Conservation (phyloP, 2,113 vertebrate species). For the Helogale parvula region DNA sequence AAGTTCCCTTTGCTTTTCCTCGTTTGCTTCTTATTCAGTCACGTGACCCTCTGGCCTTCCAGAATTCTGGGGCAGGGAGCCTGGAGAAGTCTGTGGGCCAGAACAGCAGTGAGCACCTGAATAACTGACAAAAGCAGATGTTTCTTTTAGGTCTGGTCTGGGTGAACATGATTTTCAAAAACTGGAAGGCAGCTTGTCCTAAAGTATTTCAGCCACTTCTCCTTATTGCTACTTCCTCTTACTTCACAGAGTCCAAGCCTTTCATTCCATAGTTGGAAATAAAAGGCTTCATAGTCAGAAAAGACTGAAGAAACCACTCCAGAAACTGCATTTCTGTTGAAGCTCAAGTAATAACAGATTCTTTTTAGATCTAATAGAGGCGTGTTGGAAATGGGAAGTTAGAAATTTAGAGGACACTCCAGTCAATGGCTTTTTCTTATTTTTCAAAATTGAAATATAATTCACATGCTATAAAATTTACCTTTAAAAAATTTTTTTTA, state of each 20-base stretch:
- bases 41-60: neutral
- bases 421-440: neutral
- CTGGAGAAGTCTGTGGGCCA: neutral
- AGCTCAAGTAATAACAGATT: neutral
- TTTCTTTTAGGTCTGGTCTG: neutral
- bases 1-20: neutral
- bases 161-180: neutral
- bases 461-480: neutral
- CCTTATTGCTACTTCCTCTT: neutral
- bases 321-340: neutral
- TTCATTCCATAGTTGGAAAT: neutral
- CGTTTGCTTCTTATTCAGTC: neutral
- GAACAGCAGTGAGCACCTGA: neutral
- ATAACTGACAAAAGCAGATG: neutral
- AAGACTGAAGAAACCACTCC: neutral
- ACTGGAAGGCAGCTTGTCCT: neutral
- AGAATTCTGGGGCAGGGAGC: neutral
- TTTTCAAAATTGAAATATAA: neutral
- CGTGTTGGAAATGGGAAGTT: neutral
- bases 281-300: neutral
- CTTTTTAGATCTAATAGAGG: neutral
- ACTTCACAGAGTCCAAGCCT: neutral
- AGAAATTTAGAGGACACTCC: neutral
- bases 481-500: neutral
- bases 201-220: neutral